Percentiles rank a stretch among this genome's conserved stretches.
phyloP scores from a whole-genome alignment of 2,888 invertebrate genomes.

The Dolomedes plantarius region DNA sequence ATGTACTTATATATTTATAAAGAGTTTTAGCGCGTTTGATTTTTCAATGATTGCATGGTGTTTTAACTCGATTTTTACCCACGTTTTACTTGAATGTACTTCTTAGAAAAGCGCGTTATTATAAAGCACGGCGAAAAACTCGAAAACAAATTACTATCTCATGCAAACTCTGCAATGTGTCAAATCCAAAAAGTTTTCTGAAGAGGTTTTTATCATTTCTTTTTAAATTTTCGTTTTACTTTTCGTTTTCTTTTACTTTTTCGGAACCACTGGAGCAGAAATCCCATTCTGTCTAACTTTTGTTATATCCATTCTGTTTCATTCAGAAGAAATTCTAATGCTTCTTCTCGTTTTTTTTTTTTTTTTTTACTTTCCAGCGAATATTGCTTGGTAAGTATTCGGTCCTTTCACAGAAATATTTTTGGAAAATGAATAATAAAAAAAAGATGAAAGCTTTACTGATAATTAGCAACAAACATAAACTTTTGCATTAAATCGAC shows the following conservation, averaged over 20 bases:
- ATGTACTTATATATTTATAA: too few species aligned
- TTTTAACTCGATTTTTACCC: too few species aligned
- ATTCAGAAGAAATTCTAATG: not conserved
- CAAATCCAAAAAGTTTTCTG: not conserved
- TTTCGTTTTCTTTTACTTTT: not conserved
- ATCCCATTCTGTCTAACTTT: slow-evolving; percentile 5
- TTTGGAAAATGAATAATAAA: too few species aligned
- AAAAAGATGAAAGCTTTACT: too few species aligned
- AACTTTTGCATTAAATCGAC: too few species aligned
- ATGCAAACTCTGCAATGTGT: not conserved
- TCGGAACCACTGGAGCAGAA: not conserved
- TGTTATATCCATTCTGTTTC: not conserved
- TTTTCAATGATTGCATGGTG: too few species aligned
- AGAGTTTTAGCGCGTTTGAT: too few species aligned
- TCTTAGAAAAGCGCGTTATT: too few species aligned
- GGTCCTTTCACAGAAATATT: too few species aligned
- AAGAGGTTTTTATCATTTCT: slow-evolving; percentile 1
- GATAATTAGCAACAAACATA: too few species aligned
- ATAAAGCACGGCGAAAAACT: too few species aligned
- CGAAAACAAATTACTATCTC: not conserved
- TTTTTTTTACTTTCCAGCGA: not conserved
- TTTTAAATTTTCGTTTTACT: slow-evolving; percentile 8
- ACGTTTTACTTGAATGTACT: too few species aligned
- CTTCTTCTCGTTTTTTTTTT: not conserved
- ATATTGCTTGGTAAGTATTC: not conserved